Conservation (phyloP, 2,797 vertebrate species). For the Brachymystax lenok region DNA sequence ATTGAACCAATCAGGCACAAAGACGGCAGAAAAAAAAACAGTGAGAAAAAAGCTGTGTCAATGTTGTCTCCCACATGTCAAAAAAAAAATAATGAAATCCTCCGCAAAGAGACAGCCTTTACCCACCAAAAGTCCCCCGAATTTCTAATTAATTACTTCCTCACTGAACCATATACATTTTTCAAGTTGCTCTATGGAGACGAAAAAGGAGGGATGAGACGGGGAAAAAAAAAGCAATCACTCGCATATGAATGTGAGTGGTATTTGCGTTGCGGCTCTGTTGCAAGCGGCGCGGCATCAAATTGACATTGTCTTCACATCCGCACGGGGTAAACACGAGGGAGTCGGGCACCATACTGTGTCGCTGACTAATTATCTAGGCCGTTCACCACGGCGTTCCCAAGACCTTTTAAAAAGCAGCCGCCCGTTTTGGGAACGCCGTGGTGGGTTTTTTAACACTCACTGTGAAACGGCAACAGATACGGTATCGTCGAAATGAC, state of each 20-base stretch:
- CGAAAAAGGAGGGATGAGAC: conserved; percentile 40
- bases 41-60: conserved; percentile 43
- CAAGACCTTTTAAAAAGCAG: background rate
- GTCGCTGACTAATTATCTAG: conserved; percentile 50
- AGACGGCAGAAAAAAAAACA: conserved; percentile 8
- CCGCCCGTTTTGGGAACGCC: background rate
- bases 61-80: conserved; percentile 41
- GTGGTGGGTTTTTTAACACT: background rate
- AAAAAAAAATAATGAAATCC: conserved; percentile 51
- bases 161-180: conserved; percentile 61
- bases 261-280: conserved; percentile 34
- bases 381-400: background rate
- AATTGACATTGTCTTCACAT: conserved; percentile 60
- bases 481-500: background rate
- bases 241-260: conserved; percentile 45
- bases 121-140: conserved; percentile 53
- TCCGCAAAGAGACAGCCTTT: conserved; percentile 53
- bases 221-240: conserved; percentile 57
- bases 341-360: conserved; percentile 47
- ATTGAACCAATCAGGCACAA: conserved; percentile 46
- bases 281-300: conserved; percentile 48
- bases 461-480: background rate
- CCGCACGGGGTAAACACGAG: conserved; percentile 30
- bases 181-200: conserved; percentile 52
- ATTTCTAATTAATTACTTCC: conserved; percentile 65